These are phyloP conservation scores for Drosophila grimshawi DNA, from an alignment of 1,140 invertebrate genomes.

Conservation along the genomic window DNA sequence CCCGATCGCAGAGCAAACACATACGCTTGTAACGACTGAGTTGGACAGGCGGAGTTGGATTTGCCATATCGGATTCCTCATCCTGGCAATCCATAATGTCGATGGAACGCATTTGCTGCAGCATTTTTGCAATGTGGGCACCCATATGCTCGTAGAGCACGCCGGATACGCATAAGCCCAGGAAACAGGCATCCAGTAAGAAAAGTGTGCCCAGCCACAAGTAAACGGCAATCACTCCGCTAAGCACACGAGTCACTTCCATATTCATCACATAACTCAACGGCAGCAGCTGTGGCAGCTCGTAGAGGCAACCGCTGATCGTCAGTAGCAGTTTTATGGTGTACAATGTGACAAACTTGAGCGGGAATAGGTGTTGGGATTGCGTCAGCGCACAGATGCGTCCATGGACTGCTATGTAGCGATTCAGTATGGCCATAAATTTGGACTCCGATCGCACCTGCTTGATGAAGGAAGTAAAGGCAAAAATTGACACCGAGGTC, in stretches of 20 bases:
- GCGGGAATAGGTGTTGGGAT: slow-evolving; percentile 33
- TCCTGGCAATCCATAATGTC: slow-evolving; percentile 33
- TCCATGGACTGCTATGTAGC: slow-evolving; percentile 56
- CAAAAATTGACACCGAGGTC: slow-evolving; percentile 49
- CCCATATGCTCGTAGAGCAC: slow-evolving; percentile 70
- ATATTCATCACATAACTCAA: neutral
- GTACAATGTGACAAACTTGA: slow-evolving; percentile 50
- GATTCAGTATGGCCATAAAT: slow-evolving; percentile 56
- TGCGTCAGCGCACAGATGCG: slow-evolving; percentile 44
- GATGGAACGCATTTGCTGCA: slow-evolving; percentile 55
- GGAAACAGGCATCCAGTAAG: slow-evolving; percentile 65
- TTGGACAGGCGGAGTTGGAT: neutral
- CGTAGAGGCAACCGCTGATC: slow-evolving; percentile 52
- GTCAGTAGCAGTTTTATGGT: slow-evolving; percentile 51
- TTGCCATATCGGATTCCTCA: neutral
- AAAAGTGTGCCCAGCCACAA: slow-evolving; percentile 73
- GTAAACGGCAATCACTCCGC: slow-evolving; percentile 47
- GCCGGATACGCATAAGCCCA: slow-evolving; percentile 65
- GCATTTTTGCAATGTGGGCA: slow-evolving; percentile 50
- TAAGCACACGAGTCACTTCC: neutral
- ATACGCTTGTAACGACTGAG: slow-evolving; percentile 57
- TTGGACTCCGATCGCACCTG: slow-evolving; percentile 46
- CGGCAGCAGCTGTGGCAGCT: slow-evolving; percentile 44
- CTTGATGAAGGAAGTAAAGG: slow-evolving; percentile 54
- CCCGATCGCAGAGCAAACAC: slow-evolving; percentile 58